phyloP scores from a whole-genome alignment of 1,140 invertebrate species.

The Zaprionus tsacasi region DNA sequence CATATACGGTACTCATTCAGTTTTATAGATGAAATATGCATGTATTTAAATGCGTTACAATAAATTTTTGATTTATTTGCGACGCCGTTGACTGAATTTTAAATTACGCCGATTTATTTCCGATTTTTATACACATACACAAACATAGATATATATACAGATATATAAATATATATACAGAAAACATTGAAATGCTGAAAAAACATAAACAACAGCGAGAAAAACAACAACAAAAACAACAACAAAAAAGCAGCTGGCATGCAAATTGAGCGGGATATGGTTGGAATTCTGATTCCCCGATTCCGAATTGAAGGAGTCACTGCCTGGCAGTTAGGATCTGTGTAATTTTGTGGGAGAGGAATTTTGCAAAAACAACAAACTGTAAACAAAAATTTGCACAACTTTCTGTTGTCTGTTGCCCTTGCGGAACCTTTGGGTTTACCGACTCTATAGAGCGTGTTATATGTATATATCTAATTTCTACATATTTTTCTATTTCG shows the following conservation, averaged over 20 bases:
- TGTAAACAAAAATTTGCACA: background rate
- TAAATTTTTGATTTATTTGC: slow-evolving; percentile 81
- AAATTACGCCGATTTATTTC: slow-evolving; percentile 77
- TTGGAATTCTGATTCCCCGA: slow-evolving; percentile 15
- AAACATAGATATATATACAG: no score
- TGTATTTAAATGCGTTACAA: slow-evolving; percentile 80
- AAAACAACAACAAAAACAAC: slow-evolving; percentile 15
- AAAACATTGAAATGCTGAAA: slow-evolving; percentile 11
- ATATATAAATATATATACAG: no score
- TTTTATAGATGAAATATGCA: slow-evolving; percentile 72
- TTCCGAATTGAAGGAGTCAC: slow-evolving; percentile 4
- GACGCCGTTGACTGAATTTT: slow-evolving; percentile 80
- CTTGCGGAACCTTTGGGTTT: background rate
- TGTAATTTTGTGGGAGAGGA: background rate
- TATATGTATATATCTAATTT: slow-evolving; percentile 7
- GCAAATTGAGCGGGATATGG: slow-evolving; percentile 57
- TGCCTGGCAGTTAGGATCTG: slow-evolving; percentile 29
- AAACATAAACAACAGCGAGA: slow-evolving; percentile 20
- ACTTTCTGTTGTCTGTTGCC: slow-evolving; percentile 10
- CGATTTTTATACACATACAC: slow-evolving; percentile 62
- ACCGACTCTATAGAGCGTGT: slow-evolving; percentile 13
- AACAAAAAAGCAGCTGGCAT: slow-evolving; percentile 57
- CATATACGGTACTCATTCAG: slow-evolving; percentile 10
- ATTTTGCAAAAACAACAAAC: slow-evolving; percentile 41
- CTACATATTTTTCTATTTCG: background rate